Evolutionary conservation across 2,797 vertebrate genomes (phyloP).

Genomic region (Paguma larvata): DNA sequence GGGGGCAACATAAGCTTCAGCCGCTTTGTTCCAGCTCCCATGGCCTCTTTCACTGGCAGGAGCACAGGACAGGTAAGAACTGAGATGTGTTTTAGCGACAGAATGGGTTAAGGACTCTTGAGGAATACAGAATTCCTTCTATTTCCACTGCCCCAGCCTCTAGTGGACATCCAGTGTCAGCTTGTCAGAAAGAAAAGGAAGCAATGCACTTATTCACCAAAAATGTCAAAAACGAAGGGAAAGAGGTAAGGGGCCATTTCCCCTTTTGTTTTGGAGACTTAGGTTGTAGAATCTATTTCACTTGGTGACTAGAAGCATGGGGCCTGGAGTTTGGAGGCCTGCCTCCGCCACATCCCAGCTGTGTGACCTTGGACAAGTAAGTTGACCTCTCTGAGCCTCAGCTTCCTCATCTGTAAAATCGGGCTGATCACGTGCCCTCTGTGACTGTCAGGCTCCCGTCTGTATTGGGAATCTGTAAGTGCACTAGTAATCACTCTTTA

Average conservation of each 20-base stretch:
- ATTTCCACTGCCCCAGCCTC: background rate
- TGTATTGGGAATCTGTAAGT: background rate
- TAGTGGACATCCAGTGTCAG: too few species aligned
- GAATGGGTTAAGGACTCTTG: background rate
- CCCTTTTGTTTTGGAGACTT: background rate
- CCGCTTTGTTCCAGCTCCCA: background rate
- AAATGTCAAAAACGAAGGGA: background rate
- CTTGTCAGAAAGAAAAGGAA: background rate
- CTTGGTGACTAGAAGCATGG: background rate
- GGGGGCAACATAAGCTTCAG: background rate
- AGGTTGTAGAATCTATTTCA: background rate
- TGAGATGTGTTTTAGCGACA: background rate
- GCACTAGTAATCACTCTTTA: rapidly evolving
- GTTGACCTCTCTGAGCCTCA: background rate
- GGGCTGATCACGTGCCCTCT: background rate
- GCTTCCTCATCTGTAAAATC: background rate
- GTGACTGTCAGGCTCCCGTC: rapidly evolving
- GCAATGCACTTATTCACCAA: background rate
- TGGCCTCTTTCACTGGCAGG: background rate
- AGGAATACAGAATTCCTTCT: background rate
- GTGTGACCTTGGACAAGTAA: background rate
- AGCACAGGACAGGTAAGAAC: background rate
- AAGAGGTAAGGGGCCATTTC: background rate
- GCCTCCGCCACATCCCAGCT: background rate
- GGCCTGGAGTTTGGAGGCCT: background rate